Base-by-base conservation (phyloP, 64 coral and sea anemone species). In the Cladopsammia gracilis region DNA sequence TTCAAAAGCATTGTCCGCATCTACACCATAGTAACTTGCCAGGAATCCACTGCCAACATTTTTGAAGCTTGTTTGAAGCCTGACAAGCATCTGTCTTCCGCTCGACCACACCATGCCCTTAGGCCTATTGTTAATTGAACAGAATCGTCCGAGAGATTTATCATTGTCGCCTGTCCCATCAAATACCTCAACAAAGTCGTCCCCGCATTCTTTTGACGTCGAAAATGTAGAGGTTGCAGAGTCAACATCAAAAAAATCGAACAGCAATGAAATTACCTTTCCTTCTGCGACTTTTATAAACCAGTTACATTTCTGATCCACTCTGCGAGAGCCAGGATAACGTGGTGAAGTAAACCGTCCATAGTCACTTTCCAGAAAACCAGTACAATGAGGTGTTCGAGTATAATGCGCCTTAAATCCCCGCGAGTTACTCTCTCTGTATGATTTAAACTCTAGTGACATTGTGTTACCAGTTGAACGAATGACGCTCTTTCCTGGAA, bases 291-390 rank as follows among this genome's bases (percentile, higher is more conserved):
- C 96, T 67, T 86, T 84, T 74, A 98, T 94, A 11, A 84, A 75
- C 96, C 96, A 98, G n/a, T 47, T 87, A 62, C 96, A 98, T 43
- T 94, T 74, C 62, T 88, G 42, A 15, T 75, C 46, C 50, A 53
- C 24, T 64, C 56, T 47, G 25, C 69, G 44, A 14, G 68, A 45
- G 50, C 78, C 53, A 22, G 86, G 90, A 62, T 93, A 96, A 7
- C 92, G 92, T 42, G 96, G 96, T 8, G 96, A 98, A 10, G 92
- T 87, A 54, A 98, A 98, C 19, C 96, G 81, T 57, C 88, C 96
- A 20, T 71, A 89, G 22, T 83, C 89, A 25, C 92, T 85, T 70
- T 62, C 43, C 19, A 98, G n/a, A 58, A 56, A 59, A 15, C 88
- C 96, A 82, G 80, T 89, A 57, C 96, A 98, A 71, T 98, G 96